Base-by-base conservation (phyloP, 2,797 vertebrate genomes). In the Heterohyrax brucei region DNA sequence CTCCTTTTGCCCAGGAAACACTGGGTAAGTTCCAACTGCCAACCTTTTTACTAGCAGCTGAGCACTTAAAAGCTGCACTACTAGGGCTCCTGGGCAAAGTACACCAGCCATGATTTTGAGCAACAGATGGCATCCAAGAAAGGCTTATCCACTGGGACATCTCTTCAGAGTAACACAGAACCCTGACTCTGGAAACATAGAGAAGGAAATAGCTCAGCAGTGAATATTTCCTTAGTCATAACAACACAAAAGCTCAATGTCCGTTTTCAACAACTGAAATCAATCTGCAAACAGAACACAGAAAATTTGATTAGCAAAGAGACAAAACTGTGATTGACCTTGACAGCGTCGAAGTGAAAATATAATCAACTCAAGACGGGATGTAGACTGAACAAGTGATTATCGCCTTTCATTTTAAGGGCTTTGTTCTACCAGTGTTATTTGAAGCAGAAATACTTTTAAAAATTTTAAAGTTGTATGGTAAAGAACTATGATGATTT, bases 331-430 rank as follows among this genome's bases (percentile, higher is more conserved):
- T 64, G 5, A 89, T 81, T 28, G 66, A 22, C 66, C 46, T 90
- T 68, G 22, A 92, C 18, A 68, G 9, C 13, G 22, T 84, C 62
- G 92, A 87, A 77, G 28, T 59, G 88, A 94, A 95, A 95, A 72
- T 53, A 70, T 0, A 64, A 68, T 33, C 64, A 93, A 44, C 14
- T 18, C 68, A 89, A 75, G n/a, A 33, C 39, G 79, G 30, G 28
- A 95, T 46, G 28, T 1, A 80, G 73, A 93, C 82, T 70, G 46
- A 80, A 56, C 0, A 59, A 9, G 26, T 85, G 64, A 93, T 72
- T 22, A 83, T 7, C 21, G 28, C 39, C 77, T 50, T 66, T 77
- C 61, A 78, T 28, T 80, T 8, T 24, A 87, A 80, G 21, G 2
- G 10, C 59, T 88, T 87, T 87, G 33, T 64, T 91, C 46, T 64